Percentiles rank a stretch among this genome's conserved stretches.
These are phyloP conservation scores for Formica exsecta DNA, from an alignment of 1,140 invertebrate species.

Conservation along the genomic window DNA sequence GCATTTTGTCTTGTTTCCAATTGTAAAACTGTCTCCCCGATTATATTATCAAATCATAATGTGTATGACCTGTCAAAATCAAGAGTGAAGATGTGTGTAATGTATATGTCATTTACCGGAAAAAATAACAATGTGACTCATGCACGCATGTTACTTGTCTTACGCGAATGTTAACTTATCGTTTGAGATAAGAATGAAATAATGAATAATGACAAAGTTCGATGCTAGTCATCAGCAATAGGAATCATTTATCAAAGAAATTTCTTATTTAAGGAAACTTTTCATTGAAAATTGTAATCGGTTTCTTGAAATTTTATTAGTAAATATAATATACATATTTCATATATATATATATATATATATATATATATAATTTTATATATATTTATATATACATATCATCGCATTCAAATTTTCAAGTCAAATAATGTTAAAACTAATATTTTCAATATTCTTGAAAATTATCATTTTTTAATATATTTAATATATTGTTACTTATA, in stretches of 20 bases:
- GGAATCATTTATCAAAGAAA: background rate
- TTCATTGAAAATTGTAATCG: background rate
- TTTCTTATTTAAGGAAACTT: background rate
- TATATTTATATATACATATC: too few species aligned
- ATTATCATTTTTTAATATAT: background rate
- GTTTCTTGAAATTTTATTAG: conserved; percentile 17
- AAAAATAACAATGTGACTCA: background rate
- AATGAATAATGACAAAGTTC: background rate
- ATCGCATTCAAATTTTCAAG: too few species aligned
- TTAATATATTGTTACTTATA: background rate
- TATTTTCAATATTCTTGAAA: too few species aligned
- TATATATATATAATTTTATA: background rate
- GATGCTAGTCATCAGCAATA: background rate
- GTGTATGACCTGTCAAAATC: too few species aligned
- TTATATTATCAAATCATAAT: conserved; percentile 16
- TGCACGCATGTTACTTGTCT: background rate
- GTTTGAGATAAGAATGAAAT: background rate
- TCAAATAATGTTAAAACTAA: too few species aligned
- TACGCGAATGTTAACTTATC: background rate
- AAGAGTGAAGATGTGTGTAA: background rate
- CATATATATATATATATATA: too few species aligned
- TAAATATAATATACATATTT: background rate
- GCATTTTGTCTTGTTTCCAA: background rate
- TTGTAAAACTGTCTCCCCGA: background rate
- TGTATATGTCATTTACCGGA: background rate